Conservation (phyloP, 2,113 vertebrate species). For the Eurystomus gularis region DNA sequence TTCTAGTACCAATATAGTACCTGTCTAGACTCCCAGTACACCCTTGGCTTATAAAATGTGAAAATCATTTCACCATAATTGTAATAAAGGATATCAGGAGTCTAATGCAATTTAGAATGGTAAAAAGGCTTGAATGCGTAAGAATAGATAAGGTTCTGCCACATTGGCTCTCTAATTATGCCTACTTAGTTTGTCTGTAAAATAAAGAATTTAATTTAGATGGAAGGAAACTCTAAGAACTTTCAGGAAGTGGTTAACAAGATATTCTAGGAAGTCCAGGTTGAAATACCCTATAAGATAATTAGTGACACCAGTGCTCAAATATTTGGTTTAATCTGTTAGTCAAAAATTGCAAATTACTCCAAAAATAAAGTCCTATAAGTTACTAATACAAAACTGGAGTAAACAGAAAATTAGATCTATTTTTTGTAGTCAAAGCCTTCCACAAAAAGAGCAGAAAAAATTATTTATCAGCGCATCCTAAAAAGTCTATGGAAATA, state of each 20-base stretch:
- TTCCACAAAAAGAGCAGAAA: no score
- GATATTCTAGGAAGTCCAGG: not conserved
- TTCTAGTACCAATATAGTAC: not conserved
- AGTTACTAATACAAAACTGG: not conserved
- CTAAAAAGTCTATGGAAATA: not conserved
- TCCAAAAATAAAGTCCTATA: not conserved
- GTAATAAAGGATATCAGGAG: not conserved
- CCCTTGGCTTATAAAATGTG: not conserved
- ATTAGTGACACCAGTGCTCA: not conserved
- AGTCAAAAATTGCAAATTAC: not conserved
- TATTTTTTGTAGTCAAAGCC: not conserved
- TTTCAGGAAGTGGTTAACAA: not conserved
- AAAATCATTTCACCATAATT: not conserved
- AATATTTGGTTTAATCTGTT: not conserved
- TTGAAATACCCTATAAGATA: not conserved
- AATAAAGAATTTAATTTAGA: not conserved
- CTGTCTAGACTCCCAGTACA: not conserved
- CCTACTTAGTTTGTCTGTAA: not conserved
- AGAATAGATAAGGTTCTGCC: not conserved
- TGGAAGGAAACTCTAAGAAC: not conserved
- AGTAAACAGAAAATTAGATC: not conserved
- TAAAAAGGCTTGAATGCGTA: not conserved
- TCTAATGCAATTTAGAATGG: not conserved
- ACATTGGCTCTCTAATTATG: not conserved
- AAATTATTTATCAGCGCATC: not conserved